Conservation (phyloP, 1,140 invertebrate species). For the Halyomorpha halys region DNA sequence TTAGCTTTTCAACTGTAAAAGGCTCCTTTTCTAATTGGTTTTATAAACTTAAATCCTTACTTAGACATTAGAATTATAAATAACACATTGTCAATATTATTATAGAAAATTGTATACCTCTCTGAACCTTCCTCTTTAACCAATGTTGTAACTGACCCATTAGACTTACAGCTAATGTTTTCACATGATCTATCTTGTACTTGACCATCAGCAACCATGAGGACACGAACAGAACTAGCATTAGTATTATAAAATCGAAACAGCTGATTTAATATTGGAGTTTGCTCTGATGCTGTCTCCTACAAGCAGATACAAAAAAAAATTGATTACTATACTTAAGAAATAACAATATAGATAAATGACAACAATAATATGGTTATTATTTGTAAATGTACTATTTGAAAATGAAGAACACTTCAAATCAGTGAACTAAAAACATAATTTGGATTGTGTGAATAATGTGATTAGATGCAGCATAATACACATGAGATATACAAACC, state of each 20-base stretch:
- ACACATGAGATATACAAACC: too few species aligned
- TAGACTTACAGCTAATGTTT: neutral
- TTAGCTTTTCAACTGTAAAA: too few species aligned
- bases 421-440: too few species aligned
- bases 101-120: neutral
- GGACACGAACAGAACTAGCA: conserved; percentile 62
- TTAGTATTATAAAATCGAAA: conserved; percentile 74
- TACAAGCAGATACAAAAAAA: conserved; percentile 8
- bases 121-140: neutral
- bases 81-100: neutral
- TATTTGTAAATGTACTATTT: too few species aligned
- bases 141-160: neutral
- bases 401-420: neutral
- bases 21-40: too few species aligned
- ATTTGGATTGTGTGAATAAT: too few species aligned
- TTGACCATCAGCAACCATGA: conserved; percentile 38
- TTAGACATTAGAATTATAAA: neutral
- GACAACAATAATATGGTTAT: too few species aligned
- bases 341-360: too few species aligned
- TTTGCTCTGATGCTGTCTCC: conserved; percentile 66
- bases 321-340: too few species aligned
- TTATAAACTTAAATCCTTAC: too few species aligned
- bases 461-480: too few species aligned
- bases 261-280: conserved; percentile 66
- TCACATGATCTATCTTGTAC: conserved; percentile 30